Evolutionary conservation across 2,888 invertebrate genomes (phyloP), one percentile per base, ranked within the genome.

Genomic region (Eubasilissa splendida): DNA sequence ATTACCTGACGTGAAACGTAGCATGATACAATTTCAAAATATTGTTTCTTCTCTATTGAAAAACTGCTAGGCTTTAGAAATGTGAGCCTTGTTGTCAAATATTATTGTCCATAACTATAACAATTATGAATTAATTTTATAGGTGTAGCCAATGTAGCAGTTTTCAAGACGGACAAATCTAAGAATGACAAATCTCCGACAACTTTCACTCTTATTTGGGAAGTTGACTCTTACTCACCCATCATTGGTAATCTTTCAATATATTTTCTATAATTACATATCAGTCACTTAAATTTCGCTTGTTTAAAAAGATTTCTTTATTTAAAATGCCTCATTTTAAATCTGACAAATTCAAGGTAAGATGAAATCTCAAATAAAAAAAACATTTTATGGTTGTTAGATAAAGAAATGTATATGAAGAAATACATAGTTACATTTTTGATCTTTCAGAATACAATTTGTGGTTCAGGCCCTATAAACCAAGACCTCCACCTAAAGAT

Each of bases 221-320:
- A 95, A 86, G 96, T 96, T 0, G 96, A 96, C 86, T 96, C 95
- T 78, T 94, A 95, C 87, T 93, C 95, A 54, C 93, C 94, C 1
- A 93, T 96, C 75, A 94, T 94, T 85, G 96, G 96, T 88, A 92
- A 93, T 84, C 42, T 31, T 42, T 33, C 73, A 73, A n/a, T 11
- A 14, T 14, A 12, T 33, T 54, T 10, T 14, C 54, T 12, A 33
- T 31, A 54, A 31, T 56, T 14, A 14, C 3, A 54, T 12, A 54
- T 33, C 3, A 22, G 33, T 12, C 9, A 42, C 42, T 42, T 5
- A 2, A 42, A 42, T 42, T 42, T 42, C 7, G 4, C 42, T 7
- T 7, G 3, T 5, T 42, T 42, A 42, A 42, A 42, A 42, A 42
- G 1, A 42, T 7, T 42, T 42, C 2, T 42, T 42, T 5, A 5